phyloP scores from a whole-genome alignment of 1,140 invertebrate genomes.

The Sarcophaga peregrina region DNA sequence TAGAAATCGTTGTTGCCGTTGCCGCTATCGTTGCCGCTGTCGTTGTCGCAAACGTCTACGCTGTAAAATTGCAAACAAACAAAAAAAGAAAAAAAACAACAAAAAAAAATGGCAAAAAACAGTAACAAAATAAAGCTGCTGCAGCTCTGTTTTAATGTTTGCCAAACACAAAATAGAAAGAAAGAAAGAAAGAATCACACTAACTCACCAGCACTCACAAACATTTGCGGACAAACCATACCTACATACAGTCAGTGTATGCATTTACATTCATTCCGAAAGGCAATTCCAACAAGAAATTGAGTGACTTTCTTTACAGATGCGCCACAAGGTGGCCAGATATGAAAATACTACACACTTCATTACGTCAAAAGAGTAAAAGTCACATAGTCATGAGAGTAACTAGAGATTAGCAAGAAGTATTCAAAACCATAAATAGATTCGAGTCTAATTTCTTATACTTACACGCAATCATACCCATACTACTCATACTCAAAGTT shows the following conservation, averaged over 20 bases:
- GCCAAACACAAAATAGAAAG: not conserved
- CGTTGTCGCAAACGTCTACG: not conserved
- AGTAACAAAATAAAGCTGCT: not conserved
- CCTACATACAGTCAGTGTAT: not conserved
- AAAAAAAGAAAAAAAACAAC: not conserved
- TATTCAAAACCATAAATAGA: no score
- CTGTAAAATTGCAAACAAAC: not conserved
- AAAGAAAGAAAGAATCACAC: not conserved
- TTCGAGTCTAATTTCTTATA: no score
- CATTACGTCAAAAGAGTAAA: no score
- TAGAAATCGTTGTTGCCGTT: not conserved
- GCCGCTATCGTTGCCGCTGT: not conserved
- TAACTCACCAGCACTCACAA: not conserved
- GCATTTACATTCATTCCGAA: not conserved
- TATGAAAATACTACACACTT: not conserved
- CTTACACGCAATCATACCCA: no score
- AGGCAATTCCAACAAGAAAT: not conserved
- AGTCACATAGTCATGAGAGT: no score
- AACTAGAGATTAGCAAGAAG: no score
- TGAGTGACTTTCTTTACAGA: not conserved
- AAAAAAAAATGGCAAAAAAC: not conserved
- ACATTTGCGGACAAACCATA: not conserved
- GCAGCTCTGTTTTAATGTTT: slow-evolving; percentile 6
- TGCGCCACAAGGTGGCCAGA: not conserved
- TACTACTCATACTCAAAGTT: no score